Evolutionary conservation across 2,888 invertebrate genomes (phyloP), one percentile per base, ranked within the genome.

Genomic region (Parnassius orleans): DNA sequence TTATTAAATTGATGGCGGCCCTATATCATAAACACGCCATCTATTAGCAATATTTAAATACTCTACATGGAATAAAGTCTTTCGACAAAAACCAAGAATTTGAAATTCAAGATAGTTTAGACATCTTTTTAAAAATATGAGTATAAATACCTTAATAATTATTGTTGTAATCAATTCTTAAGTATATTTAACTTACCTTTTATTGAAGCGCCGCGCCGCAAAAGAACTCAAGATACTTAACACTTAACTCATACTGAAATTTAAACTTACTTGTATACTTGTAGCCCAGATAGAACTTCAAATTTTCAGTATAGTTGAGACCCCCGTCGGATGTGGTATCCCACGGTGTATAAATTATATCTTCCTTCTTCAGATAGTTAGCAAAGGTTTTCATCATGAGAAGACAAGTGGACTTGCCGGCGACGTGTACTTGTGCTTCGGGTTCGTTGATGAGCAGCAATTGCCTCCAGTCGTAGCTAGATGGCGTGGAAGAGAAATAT

Each of bases 371-470:
- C 72, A 92, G 71, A 65, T 78, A 90, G 73, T 95, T 93, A 9
- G 95, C 94, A 74, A 96, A 86, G 0, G 95, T 93, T 69, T 94
- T 94, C 93, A 95, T 94, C 87, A 95, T 94, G 65, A 96, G 92
- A 66, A 95, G 94, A 76, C 97, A 97, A 41, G 95, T 95, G 42
- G 93, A 93, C 57, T 93, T 93, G 2, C 96, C 96, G 24, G 93
- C 95, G 7, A 95, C 91, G 73, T 94, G 92, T 19, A 92, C 83
- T 76, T 95, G 94, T 0, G 95, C 95, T 66, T 94, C 92, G 24
- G 94, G 94, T 73, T 96, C 95, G 79, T 95, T 96, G 80, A 97
- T 92, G 66, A 96, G 88, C 63, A 95, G 93, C 33, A 95, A 87
- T 80, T 94, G 95, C 64, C 84, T 90, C 96, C 96, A 96, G 48